Evolutionary conservation across 2,888 invertebrate species (phyloP), one percentile per base, ranked within the genome.

Genomic region (Metalampra italica): DNA sequence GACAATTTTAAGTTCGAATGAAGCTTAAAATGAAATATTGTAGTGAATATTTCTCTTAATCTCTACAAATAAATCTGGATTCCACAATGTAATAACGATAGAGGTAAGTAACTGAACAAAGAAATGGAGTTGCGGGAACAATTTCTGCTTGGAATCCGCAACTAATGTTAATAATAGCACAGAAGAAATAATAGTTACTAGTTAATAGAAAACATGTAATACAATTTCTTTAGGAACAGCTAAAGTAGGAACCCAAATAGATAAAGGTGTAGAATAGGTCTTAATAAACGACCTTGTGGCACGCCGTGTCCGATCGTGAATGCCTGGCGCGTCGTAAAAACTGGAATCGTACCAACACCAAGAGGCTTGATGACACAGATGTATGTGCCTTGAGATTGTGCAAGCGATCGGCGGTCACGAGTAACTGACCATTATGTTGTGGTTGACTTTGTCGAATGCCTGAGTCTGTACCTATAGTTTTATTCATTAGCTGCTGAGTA

Each of bases 271-370:
- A 36, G n/a, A 11, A 36, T 50, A 51, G 57, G 64, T 45, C 53
- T 56, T 3, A 64, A 64, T 52, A 56, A 55, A 54, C 69, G 73
- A 68, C 82, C 84, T 82, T 84, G 83, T 54, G 71, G 72, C 50
- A 77, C 68, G 55, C 76, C 72, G 68, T 57, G 57, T 49, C 70
- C 61, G 64, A 75, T 77, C 66, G 61, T 59, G 65, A 63, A 75
- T 72, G 68, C 72, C 64, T 56, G 54, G 57, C 55, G 65, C 66
- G 57, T 51, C 59, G 60, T 71, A 78, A 76, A 75, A 73, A 75
- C 71, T 73, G 65, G 75, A 75, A 68, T 74, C 60, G 60, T 60
- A 71, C 69, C 70, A 74, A 74, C 62, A 64, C 54, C 63, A 45
- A 51, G 47, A 54, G 53, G 57, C 55, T 54, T 59, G 62, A 66